Base-by-base conservation (phyloP, 64 coral and sea anemone species). In the Exaiptasia diaphana region DNA sequence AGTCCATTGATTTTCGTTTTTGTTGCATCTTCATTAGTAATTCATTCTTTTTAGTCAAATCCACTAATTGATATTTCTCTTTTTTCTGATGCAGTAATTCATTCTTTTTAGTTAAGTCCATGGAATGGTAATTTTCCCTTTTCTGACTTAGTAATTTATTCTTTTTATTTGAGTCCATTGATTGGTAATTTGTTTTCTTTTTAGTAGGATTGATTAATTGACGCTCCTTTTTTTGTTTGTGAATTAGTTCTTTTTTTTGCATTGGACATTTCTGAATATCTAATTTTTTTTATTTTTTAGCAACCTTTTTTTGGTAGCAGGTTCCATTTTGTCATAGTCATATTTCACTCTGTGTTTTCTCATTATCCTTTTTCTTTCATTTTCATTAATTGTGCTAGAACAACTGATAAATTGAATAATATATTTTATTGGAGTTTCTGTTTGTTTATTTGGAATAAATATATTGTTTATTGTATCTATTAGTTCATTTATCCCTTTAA, bases 361-460 rank as follows among this genome's bases (percentile, higher is more conserved):
- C 61, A 38, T 69, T 12, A 71, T 83, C 11, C 13, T 23, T 71
- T 83, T 83, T 41, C 80, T 83, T 71, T 83, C 43, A 20, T 53
- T 41, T 45, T 49, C 45, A 68, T 11, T 67, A 1, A 83, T 71
- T 54, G 23, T 20, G 40, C 9, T 7, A 68, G 80, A 83, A 58
- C 80, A 83, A 48, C 0, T 5, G 25, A 83, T 83, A 71, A 71
- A 83, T 13, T 23, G 64, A 40, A 83, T 71, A 36, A 20, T 13
- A 71, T 83, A 83, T 25, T 71, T 41, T 53, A 83, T 35, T n/a
- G n/a, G n/a, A 11, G 7, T 78, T 4, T 78, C 53, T 37, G 29
- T 0, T 14, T 58, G 50, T 78, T 71, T 21, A 53, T 5, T 58
- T 71, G 69, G 62, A 1, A 68, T 68, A 25, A n/a, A n/a, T n/a